These are phyloP conservation scores for Ivindomyrus marchei DNA, from an alignment of 2,113 vertebrate species.

Conservation along the genomic window DNA sequence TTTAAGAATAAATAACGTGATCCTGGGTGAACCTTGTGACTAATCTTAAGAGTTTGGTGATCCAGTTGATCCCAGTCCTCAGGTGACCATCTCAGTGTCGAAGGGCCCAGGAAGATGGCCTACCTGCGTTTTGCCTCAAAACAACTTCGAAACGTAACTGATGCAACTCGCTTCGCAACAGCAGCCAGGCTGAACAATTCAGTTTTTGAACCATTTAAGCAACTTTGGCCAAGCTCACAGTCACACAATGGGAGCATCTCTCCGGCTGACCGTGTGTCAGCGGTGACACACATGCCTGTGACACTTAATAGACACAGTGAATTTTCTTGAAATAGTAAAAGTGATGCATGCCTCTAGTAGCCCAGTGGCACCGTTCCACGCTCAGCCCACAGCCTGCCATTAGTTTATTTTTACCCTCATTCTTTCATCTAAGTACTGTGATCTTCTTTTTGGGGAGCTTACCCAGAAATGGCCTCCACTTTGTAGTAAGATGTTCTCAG, in stretches of 20 bases:
- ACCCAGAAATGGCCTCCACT: neutral
- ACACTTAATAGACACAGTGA: neutral
- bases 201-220: conserved; percentile 46
- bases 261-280: neutral
- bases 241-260: conserved; percentile 3
- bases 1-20: neutral
- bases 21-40: neutral
- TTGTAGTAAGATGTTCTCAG: neutral
- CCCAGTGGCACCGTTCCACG: neutral
- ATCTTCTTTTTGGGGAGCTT: neutral
- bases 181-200: conserved; percentile 43
- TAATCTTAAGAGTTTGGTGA: neutral
- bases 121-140: conserved; percentile 37
- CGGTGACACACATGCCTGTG: neutral
- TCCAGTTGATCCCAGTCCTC: neutral
- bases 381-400: neutral
- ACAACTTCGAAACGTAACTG: conserved; percentile 38
- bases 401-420: neutral
- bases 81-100: neutral
- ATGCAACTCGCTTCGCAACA: conserved; percentile 24
- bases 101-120: conserved; percentile 41
- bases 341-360: neutral
- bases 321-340: neutral
- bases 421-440: neutral
- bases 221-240: neutral